Conservation (phyloP, 2,113 vertebrate species). For the Probosciger aterrimus region DNA sequence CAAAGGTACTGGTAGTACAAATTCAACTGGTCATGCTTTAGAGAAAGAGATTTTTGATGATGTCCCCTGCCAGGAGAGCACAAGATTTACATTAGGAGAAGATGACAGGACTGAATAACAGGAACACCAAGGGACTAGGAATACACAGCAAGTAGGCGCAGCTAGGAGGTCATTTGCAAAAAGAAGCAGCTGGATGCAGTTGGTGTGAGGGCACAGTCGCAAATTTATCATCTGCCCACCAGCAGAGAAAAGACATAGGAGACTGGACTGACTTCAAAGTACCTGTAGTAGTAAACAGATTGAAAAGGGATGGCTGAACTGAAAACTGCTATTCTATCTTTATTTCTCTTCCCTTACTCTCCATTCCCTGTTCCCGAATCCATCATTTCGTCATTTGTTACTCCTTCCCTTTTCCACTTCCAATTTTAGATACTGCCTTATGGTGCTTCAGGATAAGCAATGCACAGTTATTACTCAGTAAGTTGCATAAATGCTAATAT, state of each 20-base stretch:
- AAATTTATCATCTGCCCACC: conserved; percentile 48
- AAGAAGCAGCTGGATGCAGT: conserved; percentile 7
- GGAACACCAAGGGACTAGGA: conserved; percentile 24
- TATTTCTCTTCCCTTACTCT: neutral
- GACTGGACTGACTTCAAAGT: conserved; percentile 15
- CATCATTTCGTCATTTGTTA: neutral
- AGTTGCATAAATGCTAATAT: neutral
- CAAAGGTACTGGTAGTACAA: neutral
- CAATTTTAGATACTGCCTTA: neutral
- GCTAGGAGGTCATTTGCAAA: conserved; percentile 29
- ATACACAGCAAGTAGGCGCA: conserved; percentile 2
- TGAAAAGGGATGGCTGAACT: neutral
- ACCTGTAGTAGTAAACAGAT: neutral
- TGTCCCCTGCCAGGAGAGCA: neutral
- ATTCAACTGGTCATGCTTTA: neutral
- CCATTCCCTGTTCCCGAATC: neutral
- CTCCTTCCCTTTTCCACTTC: neutral
- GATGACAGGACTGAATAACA: conserved; percentile 42
- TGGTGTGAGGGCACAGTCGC: conserved; percentile 24
- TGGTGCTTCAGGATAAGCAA: neutral
- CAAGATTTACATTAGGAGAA: conserved; percentile 17
- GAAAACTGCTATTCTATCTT: neutral
- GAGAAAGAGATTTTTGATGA: conserved; percentile 17
- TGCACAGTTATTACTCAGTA: neutral
- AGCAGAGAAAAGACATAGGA: conserved; percentile 19